Conservation (phyloP, 1,140 invertebrate genomes). For the Anastatus disparis region DNA sequence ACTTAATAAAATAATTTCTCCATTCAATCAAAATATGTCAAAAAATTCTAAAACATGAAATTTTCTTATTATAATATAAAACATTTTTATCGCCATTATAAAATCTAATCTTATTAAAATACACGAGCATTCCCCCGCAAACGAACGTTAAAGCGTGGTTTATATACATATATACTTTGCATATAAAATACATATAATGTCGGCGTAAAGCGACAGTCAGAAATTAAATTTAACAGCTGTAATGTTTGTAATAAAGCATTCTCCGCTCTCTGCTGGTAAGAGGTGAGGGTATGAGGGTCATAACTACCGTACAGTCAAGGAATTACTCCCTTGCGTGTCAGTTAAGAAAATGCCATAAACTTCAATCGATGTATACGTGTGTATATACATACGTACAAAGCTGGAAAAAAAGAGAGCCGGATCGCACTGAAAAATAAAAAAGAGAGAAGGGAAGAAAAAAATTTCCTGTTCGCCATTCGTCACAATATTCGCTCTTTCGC, state of each 20-base stretch:
- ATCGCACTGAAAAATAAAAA: too few species aligned
- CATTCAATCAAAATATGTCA: too few species aligned
- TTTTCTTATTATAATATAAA: too few species aligned
- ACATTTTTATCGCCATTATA: conserved; percentile 6
- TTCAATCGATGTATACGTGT: conserved; percentile 22
- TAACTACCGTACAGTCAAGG: background rate
- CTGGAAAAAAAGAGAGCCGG: conserved; percentile 3
- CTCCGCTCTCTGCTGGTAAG: too few species aligned
- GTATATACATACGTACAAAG: too few species aligned
- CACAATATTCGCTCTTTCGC: conserved; percentile 9
- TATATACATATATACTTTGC: background rate
- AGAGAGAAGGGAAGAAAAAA: too few species aligned
- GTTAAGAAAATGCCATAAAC: conserved; percentile 32
- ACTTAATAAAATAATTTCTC: too few species aligned
- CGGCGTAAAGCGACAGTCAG: background rate
- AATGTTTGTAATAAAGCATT: conserved; percentile 26
- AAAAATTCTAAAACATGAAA: too few species aligned
- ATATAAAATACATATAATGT: conserved; percentile 4
- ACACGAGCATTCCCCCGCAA: conserved; percentile 19
- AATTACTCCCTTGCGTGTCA: conserved; percentile 21
- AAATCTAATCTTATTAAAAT: conserved; percentile 13
- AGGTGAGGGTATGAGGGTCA: too few species aligned
- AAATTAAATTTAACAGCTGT: conserved; percentile 28
- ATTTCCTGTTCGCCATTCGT: conserved; percentile 15
- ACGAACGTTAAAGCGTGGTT: background rate